These are phyloP conservation scores for Bilobella aurantiaca DNA, from an alignment of 1,140 invertebrate genomes.

Conservation along the genomic window DNA sequence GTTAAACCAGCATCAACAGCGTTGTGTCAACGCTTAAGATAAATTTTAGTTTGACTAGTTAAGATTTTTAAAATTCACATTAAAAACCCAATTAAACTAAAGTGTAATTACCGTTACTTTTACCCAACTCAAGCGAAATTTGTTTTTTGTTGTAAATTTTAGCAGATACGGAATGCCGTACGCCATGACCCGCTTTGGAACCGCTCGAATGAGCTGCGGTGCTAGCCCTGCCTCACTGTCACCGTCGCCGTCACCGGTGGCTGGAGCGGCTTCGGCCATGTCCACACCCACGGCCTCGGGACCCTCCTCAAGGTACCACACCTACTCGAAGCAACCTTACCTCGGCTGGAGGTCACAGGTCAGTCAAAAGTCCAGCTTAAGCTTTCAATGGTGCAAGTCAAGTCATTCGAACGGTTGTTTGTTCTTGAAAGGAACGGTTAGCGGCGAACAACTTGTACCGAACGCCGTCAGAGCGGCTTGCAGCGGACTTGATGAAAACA, in stretches of 20 bases:
- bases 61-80: no score
- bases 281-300: constrained; percentile 46
- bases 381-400: background rate
- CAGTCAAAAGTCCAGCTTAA: background rate
- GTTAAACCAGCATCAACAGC: no score
- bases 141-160: background rate
- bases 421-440: constrained; percentile 49
- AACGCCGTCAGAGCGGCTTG: constrained; percentile 71
- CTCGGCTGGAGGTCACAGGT: constrained; percentile 73
- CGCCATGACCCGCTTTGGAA: constrained; percentile 26
- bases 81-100: no score
- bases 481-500: constrained; percentile 48
- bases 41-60: no score
- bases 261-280: constrained; percentile 50
- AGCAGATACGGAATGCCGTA: constrained; percentile 33
- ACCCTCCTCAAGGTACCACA: constrained; percentile 24
- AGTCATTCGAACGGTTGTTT: background rate
- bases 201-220: constrained; percentile 34
- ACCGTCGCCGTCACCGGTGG: constrained; percentile 49
- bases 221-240: constrained; percentile 35
- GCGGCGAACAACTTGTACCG: constrained; percentile 45
- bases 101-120: no score
- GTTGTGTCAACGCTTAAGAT: no score
- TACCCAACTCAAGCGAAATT: background rate
- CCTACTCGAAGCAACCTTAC: constrained; percentile 54